A percentile compares a stretch with the other conserved stretches of the same genome.
Evolutionary conservation across 1,140 invertebrate species (phyloP).

Genomic region (Drosophila virilis): DNA sequence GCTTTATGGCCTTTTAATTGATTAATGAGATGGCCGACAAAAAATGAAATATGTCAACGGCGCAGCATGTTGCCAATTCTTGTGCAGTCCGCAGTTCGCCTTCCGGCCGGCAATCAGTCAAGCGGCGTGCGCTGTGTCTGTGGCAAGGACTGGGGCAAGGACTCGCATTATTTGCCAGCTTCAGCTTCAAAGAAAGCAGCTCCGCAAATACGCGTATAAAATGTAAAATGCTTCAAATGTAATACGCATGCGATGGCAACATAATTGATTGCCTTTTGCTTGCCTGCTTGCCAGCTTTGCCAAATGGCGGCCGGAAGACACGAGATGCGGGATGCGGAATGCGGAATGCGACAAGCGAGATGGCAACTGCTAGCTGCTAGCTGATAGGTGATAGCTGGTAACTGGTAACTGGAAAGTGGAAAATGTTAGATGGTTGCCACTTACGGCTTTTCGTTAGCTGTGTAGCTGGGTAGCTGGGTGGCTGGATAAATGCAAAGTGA

Average conservation of each 20-base stretch:
- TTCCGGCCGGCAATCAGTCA: slow-evolving; percentile 55
- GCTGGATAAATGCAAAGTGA: slow-evolving; percentile 52
- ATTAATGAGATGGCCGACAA: slow-evolving; percentile 61
- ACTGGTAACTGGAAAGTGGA: neutral
- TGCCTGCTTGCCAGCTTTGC: neutral
- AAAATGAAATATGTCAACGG: slow-evolving; percentile 59
- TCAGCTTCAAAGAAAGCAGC: slow-evolving; percentile 17
- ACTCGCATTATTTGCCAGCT: slow-evolving; percentile 35
- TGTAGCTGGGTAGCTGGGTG: neutral
- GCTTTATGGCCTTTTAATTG: slow-evolving; percentile 69
- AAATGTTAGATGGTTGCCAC: slow-evolving; percentile 6
- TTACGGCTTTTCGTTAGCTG: neutral
- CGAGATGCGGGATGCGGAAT: neutral
- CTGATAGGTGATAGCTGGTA: slow-evolving; percentile 12
- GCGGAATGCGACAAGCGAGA: no score
- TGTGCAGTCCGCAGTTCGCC: neutral
- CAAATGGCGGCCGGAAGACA: neutral
- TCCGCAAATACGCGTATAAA: slow-evolving; percentile 46
- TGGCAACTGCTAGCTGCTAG: neutral
- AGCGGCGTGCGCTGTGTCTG: slow-evolving; percentile 2
- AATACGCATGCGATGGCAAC: slow-evolving; percentile 57
- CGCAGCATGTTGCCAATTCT: slow-evolving; percentile 58
- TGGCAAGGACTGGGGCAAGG: slow-evolving; percentile 9
- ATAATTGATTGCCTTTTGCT: slow-evolving; percentile 69
- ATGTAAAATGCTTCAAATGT: slow-evolving; percentile 63